phyloP scores from a whole-genome alignment of 2,888 invertebrate species.

The Acronicta psi region DNA sequence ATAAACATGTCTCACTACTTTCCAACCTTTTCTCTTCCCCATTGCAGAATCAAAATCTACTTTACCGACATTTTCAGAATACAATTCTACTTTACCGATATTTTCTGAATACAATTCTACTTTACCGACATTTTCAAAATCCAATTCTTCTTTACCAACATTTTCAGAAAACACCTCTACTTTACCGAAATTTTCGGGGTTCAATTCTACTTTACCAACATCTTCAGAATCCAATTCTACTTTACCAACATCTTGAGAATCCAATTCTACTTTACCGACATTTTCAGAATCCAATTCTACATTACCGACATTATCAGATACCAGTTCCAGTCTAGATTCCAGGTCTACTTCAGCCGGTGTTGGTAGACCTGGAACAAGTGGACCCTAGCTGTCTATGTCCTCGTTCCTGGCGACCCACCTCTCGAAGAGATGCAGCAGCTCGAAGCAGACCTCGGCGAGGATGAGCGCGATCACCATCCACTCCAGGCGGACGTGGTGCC shows the following conservation, averaged over 20 bases:
- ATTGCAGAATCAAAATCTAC: not conserved
- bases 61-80: not conserved
- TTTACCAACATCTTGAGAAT: not conserved
- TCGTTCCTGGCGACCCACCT: slow-evolving; percentile 73
- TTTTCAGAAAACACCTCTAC: not conserved
- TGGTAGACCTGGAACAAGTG: slow-evolving; percentile 24
- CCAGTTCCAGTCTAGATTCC: slow-evolving; percentile 39
- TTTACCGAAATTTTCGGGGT: not conserved
- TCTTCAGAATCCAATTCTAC: not conserved
- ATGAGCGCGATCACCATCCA: slow-evolving; percentile 99
- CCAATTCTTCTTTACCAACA: slow-evolving; percentile 9
- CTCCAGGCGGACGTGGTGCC: slow-evolving; percentile 97
- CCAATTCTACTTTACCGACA: not conserved
- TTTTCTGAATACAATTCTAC: not conserved
- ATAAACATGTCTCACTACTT: slow-evolving; percentile 35
- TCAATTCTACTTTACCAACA: not conserved
- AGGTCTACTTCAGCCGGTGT: slow-evolving; percentile 9
- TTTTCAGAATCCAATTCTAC: not conserved
- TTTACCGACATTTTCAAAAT: slow-evolving; percentile 6
- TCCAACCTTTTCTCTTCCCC: slow-evolving; percentile 7
- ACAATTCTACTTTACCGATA: not conserved
- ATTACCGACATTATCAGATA: slow-evolving; percentile 3
- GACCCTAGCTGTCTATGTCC: slow-evolving; percentile 25
- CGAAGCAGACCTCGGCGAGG: slow-evolving; percentile 97
- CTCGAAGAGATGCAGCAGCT: slow-evolving; percentile 93